phyloP scores from a whole-genome alignment of 2,888 invertebrate genomes.

The Tromatobia lineatoria region DNA sequence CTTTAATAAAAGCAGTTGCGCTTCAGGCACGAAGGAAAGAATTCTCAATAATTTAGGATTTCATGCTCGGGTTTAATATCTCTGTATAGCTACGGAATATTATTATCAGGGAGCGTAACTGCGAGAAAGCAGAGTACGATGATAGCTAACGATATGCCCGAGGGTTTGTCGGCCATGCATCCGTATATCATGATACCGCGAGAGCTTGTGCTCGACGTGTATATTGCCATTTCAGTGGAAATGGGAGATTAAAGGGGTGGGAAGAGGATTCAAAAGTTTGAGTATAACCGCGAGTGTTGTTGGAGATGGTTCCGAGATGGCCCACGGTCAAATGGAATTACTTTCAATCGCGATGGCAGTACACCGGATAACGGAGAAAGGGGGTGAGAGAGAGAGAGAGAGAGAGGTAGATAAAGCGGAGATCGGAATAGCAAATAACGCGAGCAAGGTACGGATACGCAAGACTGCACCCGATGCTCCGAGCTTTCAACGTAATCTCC shows the following conservation, averaged over 20 bases:
- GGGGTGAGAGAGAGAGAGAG: not conserved
- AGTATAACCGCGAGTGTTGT: conserved; percentile 26
- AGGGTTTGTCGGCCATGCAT: conserved; percentile 20
- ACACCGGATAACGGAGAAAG: not conserved
- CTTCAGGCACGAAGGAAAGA: not conserved
- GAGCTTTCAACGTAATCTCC: conserved; percentile 60
- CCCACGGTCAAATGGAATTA: conserved; percentile 67
- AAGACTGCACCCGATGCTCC: conserved; percentile 39
- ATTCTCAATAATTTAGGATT: not conserved
- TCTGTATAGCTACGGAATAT: conserved; percentile 17
- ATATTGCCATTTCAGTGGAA: conserved; percentile 17
- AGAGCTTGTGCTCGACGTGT: conserved; percentile 34
- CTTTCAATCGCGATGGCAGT: conserved; percentile 56
- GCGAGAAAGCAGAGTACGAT: conserved; percentile 32
- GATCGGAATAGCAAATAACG: conserved; percentile 40
- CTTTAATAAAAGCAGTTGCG: not conserved
- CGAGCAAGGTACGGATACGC: conserved; percentile 47
- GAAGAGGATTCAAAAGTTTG: conserved; percentile 52
- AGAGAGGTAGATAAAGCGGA: not conserved
- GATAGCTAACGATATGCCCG: conserved; percentile 37
- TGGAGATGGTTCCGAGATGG: conserved; percentile 51
- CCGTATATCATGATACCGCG: conserved; percentile 29
- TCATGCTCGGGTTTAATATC: conserved; percentile 16
- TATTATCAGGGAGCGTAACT: conserved; percentile 29
- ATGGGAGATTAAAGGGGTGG: not conserved